These are phyloP conservation scores for Actenoides hombroni DNA, from an alignment of 2,113 vertebrate species.

Conservation along the genomic window DNA sequence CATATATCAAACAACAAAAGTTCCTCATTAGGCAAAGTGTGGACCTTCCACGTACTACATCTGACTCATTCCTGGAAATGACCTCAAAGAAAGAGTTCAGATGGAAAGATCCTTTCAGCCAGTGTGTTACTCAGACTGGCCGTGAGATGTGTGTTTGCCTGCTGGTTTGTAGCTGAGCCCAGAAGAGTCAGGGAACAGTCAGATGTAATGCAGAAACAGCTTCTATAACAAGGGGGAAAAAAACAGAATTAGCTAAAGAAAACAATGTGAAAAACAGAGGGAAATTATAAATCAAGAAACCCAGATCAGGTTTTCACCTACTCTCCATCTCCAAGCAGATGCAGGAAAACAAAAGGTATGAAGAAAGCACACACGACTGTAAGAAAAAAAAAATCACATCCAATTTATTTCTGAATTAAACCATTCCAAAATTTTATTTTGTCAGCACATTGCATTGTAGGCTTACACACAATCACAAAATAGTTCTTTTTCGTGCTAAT, in stretches of 20 bases:
- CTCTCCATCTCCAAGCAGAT: not conserved
- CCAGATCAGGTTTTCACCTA: not conserved
- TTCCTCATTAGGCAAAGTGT: slow-evolving; percentile 9
- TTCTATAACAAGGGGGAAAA: not conserved
- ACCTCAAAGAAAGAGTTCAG: slow-evolving; percentile 40
- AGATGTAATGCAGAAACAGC: not conserved
- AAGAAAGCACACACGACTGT: not conserved
- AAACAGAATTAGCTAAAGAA: not conserved
- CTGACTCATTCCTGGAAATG: slow-evolving; percentile 51
- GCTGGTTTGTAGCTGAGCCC: not conserved
- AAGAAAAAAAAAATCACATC: not conserved
- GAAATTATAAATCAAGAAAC: not conserved
- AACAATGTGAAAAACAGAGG: not conserved
- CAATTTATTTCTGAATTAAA: not conserved
- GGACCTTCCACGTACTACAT: not conserved
- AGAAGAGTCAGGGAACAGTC: not conserved
- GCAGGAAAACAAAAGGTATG: not conserved
- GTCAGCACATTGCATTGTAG: not conserved
- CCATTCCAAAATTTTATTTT: not conserved
- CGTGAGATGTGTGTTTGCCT: not conserved
- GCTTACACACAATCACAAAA: not conserved
- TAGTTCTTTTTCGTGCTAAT: not conserved
- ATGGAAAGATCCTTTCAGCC: slow-evolving; percentile 26
- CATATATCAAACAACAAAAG: slow-evolving; percentile 7
- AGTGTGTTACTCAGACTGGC: not conserved